phyloP scores from a whole-genome alignment of 2,797 vertebrate genomes.

The Manis pentadactyla region DNA sequence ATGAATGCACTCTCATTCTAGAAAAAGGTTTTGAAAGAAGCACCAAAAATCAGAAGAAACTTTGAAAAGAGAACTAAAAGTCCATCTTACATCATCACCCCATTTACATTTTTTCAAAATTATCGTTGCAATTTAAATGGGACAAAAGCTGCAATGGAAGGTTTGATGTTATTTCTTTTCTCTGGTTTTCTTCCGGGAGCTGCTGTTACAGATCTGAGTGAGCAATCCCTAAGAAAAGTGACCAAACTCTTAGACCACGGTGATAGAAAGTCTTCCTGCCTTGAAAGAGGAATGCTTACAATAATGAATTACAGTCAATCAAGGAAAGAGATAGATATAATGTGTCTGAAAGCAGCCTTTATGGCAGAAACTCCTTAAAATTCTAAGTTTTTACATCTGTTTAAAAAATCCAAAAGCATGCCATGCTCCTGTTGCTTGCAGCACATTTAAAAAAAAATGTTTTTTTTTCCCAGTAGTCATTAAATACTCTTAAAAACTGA shows the following conservation, averaged over 20 bases:
- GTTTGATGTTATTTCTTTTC: conserved; percentile 64
- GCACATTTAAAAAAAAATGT: neutral
- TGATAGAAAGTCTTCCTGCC: conserved; percentile 41
- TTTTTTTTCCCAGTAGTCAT: neutral
- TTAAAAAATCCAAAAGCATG: conserved; percentile 35
- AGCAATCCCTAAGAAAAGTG: conserved; percentile 48
- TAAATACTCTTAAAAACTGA: neutral
- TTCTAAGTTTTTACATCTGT: conserved; percentile 46
- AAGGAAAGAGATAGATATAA: conserved; percentile 56
- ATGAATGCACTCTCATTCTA: conserved; percentile 43
- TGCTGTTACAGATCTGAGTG: conserved; percentile 62
- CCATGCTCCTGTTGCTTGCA: neutral
- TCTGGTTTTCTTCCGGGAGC: conserved; percentile 52
- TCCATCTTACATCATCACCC: conserved; percentile 61
- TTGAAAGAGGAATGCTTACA: conserved; percentile 54
- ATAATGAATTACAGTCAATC: conserved; percentile 67
- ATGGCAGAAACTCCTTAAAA: conserved; percentile 40
- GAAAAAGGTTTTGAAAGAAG: conserved; percentile 71
- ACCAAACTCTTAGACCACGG: neutral
- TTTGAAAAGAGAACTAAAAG: conserved; percentile 74
- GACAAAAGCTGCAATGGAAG: conserved; percentile 68
- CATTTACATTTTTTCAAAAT: conserved; percentile 72
- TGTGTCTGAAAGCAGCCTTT: conserved; percentile 50
- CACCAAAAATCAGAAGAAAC: conserved; percentile 63
- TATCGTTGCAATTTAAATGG: conserved; percentile 70